phyloP scores from a whole-genome alignment of 2,113 vertebrate species.

The Podarcis muralis region DNA sequence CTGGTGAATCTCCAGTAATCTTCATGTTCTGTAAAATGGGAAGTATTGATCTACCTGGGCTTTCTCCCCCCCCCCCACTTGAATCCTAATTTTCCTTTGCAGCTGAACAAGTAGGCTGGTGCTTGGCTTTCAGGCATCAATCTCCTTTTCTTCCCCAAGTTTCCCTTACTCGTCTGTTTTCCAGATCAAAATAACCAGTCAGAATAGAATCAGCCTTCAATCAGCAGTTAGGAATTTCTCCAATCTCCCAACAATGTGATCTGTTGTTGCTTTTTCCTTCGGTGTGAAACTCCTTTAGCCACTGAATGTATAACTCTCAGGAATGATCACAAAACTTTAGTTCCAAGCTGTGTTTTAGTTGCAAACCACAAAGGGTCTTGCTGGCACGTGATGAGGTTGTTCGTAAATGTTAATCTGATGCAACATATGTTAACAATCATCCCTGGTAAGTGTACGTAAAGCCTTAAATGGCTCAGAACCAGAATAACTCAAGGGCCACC shows the following conservation, averaged over 20 bases:
- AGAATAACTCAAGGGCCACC: too few species aligned
- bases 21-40: conserved; percentile 42
- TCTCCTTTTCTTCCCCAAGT: conserved; percentile 33
- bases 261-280: not conserved
- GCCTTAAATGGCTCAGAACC: too few species aligned
- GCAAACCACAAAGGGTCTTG: not conserved
- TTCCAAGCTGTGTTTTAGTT: too few species aligned
- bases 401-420: not conserved
- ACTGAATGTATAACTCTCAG: not conserved
- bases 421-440: not conserved
- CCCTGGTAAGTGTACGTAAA: not conserved
- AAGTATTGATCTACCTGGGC: conserved; percentile 44
- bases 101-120: conserved; percentile 26
- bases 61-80: conserved; percentile 2
- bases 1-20: conserved; percentile 35
- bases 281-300: not conserved
- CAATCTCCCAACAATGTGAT: not conserved
- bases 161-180: conserved; percentile 43
- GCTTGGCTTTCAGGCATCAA: not conserved
- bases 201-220: conserved; percentile 4
- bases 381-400: not conserved
- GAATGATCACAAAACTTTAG: not conserved
- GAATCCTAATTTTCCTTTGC: conserved; percentile 8
- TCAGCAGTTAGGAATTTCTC: not conserved
- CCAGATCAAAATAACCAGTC: conserved; percentile 13